These are phyloP conservation scores for Magallana nippona DNA, from an alignment of 2,888 invertebrate species.

Conservation along the genomic window DNA sequence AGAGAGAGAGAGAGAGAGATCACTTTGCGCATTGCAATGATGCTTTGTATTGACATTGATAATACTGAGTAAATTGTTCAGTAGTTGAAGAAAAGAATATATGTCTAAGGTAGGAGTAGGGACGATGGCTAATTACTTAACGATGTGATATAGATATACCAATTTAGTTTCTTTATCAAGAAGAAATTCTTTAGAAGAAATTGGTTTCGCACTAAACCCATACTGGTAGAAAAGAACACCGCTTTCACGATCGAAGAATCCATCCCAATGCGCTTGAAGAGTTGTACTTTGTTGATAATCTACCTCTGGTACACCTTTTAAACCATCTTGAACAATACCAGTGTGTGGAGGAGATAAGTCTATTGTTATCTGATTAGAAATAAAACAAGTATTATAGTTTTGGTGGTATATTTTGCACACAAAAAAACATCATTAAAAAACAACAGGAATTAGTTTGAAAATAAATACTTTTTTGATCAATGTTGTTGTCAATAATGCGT, in stretches of 20 bases:
- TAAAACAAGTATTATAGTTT: too few relatives aligned
- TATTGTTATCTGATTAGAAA: slow-evolving; percentile 64
- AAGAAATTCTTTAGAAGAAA: slow-evolving; percentile 34
- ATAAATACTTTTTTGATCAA: slow-evolving; percentile 52
- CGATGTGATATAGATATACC: neutral
- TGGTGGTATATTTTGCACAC: too few relatives aligned
- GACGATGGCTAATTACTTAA: too few relatives aligned
- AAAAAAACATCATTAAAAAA: too few relatives aligned
- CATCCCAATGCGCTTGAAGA: slow-evolving; percentile 63
- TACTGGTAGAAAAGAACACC: slow-evolving; percentile 63
- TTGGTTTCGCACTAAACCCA: slow-evolving; percentile 48
- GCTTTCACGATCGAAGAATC: slow-evolving; percentile 67
- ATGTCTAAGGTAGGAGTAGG: too few relatives aligned
- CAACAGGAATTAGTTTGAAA: too few relatives aligned
- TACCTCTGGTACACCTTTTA: slow-evolving; percentile 59
- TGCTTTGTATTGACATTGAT: too few relatives aligned
- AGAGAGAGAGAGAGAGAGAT: too few relatives aligned
- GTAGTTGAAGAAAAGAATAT: too few relatives aligned
- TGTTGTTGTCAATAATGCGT: slow-evolving; percentile 55
- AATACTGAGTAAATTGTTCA: too few relatives aligned
- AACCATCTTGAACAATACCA: slow-evolving; percentile 66
- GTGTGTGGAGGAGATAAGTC: slow-evolving; percentile 65
- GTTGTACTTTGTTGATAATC: slow-evolving; percentile 61
- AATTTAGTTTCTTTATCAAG: slow-evolving; percentile 26
- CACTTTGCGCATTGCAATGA: too few relatives aligned